Base-by-base conservation (phyloP, 2,797 vertebrate genomes). In the Chiroxiphia lanceolata region DNA sequence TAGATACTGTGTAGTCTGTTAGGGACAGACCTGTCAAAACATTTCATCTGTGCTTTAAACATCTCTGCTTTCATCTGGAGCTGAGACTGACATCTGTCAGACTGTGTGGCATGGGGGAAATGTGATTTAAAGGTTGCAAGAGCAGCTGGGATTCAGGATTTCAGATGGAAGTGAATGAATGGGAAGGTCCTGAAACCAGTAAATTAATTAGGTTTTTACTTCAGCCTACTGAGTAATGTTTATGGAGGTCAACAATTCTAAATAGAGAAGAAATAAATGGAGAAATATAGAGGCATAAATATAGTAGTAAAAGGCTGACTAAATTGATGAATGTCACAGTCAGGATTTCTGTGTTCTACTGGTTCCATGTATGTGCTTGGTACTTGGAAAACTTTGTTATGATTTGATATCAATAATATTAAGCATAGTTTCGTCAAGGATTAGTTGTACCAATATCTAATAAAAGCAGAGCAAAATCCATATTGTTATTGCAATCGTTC, bases 401-500 rank as follows among this genome's bases (percentile, higher is more conserved):
- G 45, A 80, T 61, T 79, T 75, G 48, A 33, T 92, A 31, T 31
- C 44, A 75, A 42, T 93, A 80, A 54, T 84, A 63, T 57, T 72
- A 75, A 82, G 4, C 21, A 36, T 81, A 78, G 19, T 80, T 71
- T 91, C 60, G 82, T 68, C 56, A 81, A 77, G 59, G 36, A 26
- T 3, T 57, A 65, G 22, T 68, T 88, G 38, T 75, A 86, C 54
- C 11, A 71, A 7, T 72, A 80, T 80, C 78, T 91, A 91, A 48
- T 20, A 82, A 89, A 13, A 59, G 23, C 45, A 93, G 89, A 93
- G 95, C 68, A 95, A 80, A 87, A 89, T 63, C 50, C n/a, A 5
- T 75, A 31, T 76, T 96, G 51, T 44, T 89, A 31, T 60, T 93
- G 13, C 19, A 93, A 33, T 93, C 2, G 15, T 74, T 96, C 10